Percentiles rank a stretch among this genome's conserved stretches.
Evolutionary conservation across 2,797 vertebrate species (phyloP).

Genomic region (Lagorchestes hirsutus): DNA sequence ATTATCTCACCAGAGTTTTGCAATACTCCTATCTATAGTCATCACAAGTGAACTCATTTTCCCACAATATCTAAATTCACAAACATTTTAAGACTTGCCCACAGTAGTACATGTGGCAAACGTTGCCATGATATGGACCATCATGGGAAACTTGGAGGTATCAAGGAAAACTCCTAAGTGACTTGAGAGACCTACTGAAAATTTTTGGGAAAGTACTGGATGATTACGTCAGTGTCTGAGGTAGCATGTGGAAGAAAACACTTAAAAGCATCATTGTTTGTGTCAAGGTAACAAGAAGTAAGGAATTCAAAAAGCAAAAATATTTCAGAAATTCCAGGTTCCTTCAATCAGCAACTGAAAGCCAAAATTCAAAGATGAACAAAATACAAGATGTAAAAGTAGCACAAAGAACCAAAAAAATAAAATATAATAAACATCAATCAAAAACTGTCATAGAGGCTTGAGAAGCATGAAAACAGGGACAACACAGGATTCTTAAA

Average conservation of each 20-base stretch:
- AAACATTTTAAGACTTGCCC: background rate
- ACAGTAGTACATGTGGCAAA: background rate
- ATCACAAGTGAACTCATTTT: background rate
- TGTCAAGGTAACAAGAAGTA: background rate
- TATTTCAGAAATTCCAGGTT: background rate
- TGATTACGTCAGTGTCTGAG: background rate
- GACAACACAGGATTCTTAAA: background rate
- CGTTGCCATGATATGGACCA: background rate
- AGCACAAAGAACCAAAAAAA: background rate
- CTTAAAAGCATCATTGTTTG: background rate
- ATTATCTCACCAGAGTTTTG: background rate
- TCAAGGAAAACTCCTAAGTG: background rate
- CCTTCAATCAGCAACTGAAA: background rate
- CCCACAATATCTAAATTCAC: background rate
- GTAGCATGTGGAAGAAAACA: background rate
- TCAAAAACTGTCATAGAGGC: background rate
- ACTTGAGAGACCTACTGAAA: background rate
- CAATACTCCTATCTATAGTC: background rate
- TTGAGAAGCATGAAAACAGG: background rate
- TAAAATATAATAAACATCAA: background rate
- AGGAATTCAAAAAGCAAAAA: background rate
- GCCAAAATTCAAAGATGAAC: background rate
- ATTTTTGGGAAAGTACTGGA: background rate
- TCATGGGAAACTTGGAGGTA: background rate
- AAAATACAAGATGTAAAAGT: background rate